Conservation (phyloP, 2,797 vertebrate species). For the Eulemur coronatus region DNA sequence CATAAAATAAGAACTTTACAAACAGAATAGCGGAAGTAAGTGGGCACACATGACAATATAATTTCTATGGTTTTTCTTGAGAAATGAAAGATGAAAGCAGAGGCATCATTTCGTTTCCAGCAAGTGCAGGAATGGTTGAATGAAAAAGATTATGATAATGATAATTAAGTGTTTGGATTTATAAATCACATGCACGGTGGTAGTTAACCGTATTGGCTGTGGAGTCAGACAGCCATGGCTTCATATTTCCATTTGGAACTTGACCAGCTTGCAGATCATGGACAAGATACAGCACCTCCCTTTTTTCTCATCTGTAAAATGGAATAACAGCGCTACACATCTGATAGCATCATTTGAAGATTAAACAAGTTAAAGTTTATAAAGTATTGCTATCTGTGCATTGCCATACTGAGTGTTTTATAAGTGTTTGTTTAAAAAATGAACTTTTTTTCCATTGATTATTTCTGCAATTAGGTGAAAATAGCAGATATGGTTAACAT, state of each 20-base stretch:
- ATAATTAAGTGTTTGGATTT: not conserved
- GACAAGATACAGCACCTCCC: not conserved
- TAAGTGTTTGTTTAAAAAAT: not conserved
- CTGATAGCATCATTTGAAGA: not conserved
- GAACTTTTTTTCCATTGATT: not conserved
- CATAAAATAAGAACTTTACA: not conserved
- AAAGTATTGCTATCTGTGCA: not conserved
- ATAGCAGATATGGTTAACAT: not conserved
- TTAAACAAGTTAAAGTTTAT: not conserved
- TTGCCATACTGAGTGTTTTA: not conserved
- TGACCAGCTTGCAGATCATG: not conserved
- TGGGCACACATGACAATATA: not conserved
- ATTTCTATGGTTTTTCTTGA: not conserved
- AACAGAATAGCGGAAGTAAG: not conserved
- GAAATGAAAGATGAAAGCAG: not conserved
- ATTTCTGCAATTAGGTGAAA: not conserved
- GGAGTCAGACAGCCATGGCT: not conserved
- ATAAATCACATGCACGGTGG: not conserved
- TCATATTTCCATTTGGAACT: not conserved
- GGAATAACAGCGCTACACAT: not conserved
- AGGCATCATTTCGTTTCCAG: not conserved
- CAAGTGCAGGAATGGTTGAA: not conserved
- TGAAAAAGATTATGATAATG: not conserved
- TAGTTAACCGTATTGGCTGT: not conserved
- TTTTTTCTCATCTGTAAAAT: not conserved